Base-by-base conservation (phyloP, 1,140 invertebrate species). In the Microplitis mediator region DNA sequence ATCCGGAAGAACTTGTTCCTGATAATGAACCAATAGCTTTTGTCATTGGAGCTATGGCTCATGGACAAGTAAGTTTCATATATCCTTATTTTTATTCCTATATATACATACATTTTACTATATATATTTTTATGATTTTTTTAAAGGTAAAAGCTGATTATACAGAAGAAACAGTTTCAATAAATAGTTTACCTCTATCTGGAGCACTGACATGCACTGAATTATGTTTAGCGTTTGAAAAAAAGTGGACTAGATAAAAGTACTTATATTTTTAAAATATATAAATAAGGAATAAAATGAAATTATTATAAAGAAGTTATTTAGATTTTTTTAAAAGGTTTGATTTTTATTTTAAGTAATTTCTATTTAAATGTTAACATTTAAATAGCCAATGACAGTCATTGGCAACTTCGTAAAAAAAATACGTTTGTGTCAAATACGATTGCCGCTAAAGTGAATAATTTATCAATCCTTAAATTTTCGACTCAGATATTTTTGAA, bases 191-290 rank as follows among this genome's bases (percentile, higher is more conserved):
- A 88, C 98, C 98, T 11, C 87, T 99, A 13, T 99, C 97, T 67
- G 98, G 94, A 35, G 98, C 98, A 35, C 88, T 99, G 36, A 95
- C 98, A 0, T 99, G 98, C 89, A 92, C 95, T 23, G 99, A 99
- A 89, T 82, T 99, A n/a, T 98, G 97, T 87, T 92, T 91, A 60
- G 97, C 95, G 32, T 99, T 99, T 89, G 98, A 99, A 90, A 95
- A 99, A 89, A 92, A 91, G 61, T 99, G 98, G 98, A 91, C 39
- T 6, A 6, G 39, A 45, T 45, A 11, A 45, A 45, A 45, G 39
- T 45, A 45, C 11, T 45, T 45, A 45, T 45, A 45, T 45, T 45
- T 45, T 72, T 89, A 99, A 78, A 85, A 92, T 61, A 96, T 89
- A 89, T 77, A 16, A 3, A 63, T 39, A 35, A n/a, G 16, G 11